Conservation (phyloP, 2,888 invertebrate genomes). For the Thymelicus acteon region DNA sequence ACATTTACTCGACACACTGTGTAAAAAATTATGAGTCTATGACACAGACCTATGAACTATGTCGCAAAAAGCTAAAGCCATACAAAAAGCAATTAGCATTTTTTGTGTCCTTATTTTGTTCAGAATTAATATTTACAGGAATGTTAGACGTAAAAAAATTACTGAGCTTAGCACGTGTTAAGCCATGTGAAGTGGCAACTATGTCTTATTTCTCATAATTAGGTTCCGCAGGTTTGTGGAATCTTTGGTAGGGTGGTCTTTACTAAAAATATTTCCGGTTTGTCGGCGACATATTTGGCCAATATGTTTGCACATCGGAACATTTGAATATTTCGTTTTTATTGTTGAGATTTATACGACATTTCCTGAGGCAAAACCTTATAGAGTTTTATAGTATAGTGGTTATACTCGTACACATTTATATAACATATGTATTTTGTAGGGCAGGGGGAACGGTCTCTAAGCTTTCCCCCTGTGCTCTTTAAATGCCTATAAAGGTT, state of each 20-base stretch:
- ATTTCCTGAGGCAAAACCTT: neutral
- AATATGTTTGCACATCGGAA: constrained; percentile 22
- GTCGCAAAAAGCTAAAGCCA: constrained; percentile 71
- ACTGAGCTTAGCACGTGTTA: constrained; percentile 74
- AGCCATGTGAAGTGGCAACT: constrained; percentile 71
- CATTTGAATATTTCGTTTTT: neutral
- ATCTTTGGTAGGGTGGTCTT: constrained; percentile 63
- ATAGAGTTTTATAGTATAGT: too few species aligned
- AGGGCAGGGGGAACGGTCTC: too few species aligned
- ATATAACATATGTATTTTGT: too few species aligned
- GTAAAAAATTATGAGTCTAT: constrained; percentile 31
- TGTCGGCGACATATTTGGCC: constrained; percentile 30
- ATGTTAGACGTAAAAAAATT: constrained; percentile 60
- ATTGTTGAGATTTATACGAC: neutral
- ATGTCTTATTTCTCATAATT: constrained; percentile 84
- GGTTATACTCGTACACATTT: too few species aligned
- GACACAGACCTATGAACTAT: constrained; percentile 60
- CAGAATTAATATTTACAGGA: constrained; percentile 80
- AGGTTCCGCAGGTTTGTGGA: constrained; percentile 71
- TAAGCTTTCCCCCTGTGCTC: too few species aligned
- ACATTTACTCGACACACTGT: constrained; percentile 75
- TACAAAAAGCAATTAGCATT: constrained; percentile 81
- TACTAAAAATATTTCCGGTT: constrained; percentile 29
- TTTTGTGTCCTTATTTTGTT: constrained; percentile 69
- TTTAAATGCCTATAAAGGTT: too few species aligned